phyloP scores from a whole-genome alignment of 2,113 vertebrate genomes.

The Phyllostomus discolor region DNA sequence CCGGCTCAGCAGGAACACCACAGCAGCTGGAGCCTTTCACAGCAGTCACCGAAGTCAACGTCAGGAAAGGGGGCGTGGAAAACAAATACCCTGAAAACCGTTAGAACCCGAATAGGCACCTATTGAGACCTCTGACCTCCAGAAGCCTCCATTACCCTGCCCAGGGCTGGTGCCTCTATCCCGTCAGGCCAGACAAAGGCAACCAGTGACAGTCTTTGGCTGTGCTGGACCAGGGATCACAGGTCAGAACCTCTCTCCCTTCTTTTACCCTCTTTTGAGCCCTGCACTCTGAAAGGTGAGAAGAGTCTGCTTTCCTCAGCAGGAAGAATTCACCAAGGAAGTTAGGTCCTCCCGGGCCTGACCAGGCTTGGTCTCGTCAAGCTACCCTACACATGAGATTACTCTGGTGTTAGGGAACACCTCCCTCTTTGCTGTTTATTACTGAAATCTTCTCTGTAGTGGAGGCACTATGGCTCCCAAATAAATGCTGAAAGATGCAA shows the following conservation, averaged over 20 bases:
- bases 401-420: background rate
- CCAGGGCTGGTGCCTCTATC: conserved; percentile 4
- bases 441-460: conserved; percentile 53
- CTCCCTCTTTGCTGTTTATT: conserved; percentile 53
- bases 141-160: conserved; percentile 43
- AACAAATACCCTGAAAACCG: conserved; percentile 71
- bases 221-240: conserved; percentile 46
- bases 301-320: background rate
- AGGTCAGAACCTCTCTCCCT: conserved; percentile 31
- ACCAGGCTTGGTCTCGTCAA: conserved; percentile 1
- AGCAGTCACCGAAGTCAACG: background rate
- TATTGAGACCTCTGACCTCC: conserved; percentile 22
- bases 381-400: background rate
- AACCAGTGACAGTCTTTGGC: conserved; percentile 66
- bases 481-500: conserved; percentile 60
- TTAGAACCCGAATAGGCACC: conserved; percentile 63
- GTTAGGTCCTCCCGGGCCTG: background rate
- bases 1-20: background rate
- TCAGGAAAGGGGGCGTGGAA: background rate
- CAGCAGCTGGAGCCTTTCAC: background rate
- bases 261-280: background rate
- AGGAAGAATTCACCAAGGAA: conserved; percentile 12
- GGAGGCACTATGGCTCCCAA: conserved; percentile 44
- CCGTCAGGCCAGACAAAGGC: conserved; percentile 50
- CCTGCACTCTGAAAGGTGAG: conserved; percentile 14